These are phyloP conservation scores for Taurulus bubalis DNA, from an alignment of 2,113 vertebrate genomes.

Conservation along the genomic window DNA sequence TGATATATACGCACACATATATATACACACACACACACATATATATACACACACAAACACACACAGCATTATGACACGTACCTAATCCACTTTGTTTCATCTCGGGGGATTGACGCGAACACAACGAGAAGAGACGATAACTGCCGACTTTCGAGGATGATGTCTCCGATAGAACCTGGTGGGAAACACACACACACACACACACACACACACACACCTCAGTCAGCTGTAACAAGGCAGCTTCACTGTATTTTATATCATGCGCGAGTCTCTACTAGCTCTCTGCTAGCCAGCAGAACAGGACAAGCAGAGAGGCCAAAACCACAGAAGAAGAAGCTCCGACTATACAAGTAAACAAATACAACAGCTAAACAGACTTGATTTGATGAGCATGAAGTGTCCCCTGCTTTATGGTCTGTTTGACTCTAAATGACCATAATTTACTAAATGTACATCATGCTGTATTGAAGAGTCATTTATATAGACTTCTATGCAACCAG, in stretches of 20 bases:
- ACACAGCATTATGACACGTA: slow-evolving; percentile 74
- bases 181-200: neutral
- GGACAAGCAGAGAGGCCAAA: neutral
- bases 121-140: slow-evolving; percentile 95
- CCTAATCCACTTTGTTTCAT: slow-evolving; percentile 98
- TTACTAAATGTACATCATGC: too few relatives aligned
- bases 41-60: neutral
- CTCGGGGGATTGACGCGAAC: slow-evolving; percentile 93
- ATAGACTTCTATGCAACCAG: too few relatives aligned
- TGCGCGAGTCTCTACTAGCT: neutral
- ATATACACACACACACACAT: too few relatives aligned
- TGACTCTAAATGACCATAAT: too few relatives aligned
- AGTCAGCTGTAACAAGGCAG: neutral
- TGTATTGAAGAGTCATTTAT: too few relatives aligned
- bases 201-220: neutral
- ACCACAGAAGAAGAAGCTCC: neutral
- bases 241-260: neutral
- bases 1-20: neutral
- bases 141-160: slow-evolving; percentile 90
- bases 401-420: too few relatives aligned
- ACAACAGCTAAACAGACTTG: too few relatives aligned
- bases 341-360: neutral
- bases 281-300: neutral
- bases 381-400: neutral
- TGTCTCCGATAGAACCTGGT: slow-evolving; percentile 95